Evolutionary conservation across 2,113 vertebrate species (phyloP).

Genomic region (Meriones unguiculatus): DNA sequence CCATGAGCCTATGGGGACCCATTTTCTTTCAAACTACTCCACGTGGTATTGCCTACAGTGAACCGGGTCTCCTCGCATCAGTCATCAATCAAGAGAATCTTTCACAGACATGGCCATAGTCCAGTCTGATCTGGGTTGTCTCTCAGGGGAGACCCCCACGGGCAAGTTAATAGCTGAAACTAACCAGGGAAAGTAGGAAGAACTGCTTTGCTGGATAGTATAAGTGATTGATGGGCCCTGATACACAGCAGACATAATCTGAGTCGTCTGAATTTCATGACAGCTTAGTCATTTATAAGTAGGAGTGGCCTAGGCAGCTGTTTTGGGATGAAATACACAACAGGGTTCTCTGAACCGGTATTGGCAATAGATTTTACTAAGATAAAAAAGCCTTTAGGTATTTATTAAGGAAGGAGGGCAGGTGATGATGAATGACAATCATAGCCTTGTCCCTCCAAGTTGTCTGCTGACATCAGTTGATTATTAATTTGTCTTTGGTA

Average conservation of each 20-base stretch:
- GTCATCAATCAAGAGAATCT: neutral
- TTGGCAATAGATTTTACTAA: slow-evolving; percentile 46
- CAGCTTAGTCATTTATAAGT: neutral
- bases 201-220: neutral
- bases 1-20: too few species aligned
- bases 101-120: neutral
- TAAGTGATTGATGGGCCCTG: neutral
- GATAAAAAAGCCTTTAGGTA: neutral
- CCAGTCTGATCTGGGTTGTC: neutral
- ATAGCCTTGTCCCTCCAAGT: neutral
- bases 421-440: neutral
- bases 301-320: neutral
- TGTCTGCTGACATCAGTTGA: neutral
- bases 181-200: neutral
- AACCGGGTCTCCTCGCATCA: too few species aligned
- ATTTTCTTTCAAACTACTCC: too few species aligned
- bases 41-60: neutral
- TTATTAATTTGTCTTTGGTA: neutral
- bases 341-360: neutral
- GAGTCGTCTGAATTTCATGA: slow-evolving; percentile 18
- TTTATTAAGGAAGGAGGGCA: neutral
- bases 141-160: too few species aligned
- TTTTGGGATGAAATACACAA: neutral
- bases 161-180: too few species aligned
- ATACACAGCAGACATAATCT: neutral